These are phyloP conservation scores for Litoditis marina DNA, from an alignment of 2,888 invertebrate species.

Conservation along the genomic window DNA sequence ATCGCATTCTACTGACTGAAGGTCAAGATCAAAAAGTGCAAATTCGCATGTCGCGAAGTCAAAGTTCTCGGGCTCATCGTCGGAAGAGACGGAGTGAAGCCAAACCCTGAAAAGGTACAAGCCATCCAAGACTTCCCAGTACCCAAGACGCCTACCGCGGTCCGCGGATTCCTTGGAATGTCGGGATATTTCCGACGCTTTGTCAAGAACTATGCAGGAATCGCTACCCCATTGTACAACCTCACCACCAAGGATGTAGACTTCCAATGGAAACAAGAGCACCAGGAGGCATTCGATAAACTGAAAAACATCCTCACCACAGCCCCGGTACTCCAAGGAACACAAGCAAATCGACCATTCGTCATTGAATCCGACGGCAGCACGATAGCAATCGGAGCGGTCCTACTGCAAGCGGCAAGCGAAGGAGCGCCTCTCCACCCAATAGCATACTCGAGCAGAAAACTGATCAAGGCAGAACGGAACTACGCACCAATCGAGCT, in stretches of 20 bases:
- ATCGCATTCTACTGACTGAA: slow-evolving; percentile 26
- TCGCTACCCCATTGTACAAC: slow-evolving; percentile 25
- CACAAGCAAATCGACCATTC: slow-evolving; percentile 11
- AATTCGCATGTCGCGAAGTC: slow-evolving; percentile 25
- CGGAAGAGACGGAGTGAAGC: slow-evolving; percentile 27
- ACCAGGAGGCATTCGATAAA: slow-evolving; percentile 20
- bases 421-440: slow-evolving; percentile 14
- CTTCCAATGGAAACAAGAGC: slow-evolving; percentile 17
- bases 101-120: slow-evolving; percentile 25
- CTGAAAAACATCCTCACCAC: slow-evolving; percentile 19
- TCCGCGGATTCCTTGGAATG: slow-evolving; percentile 30
- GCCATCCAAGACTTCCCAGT: slow-evolving; percentile 20
- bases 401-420: slow-evolving; percentile 21
- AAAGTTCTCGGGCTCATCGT: slow-evolving; percentile 37
- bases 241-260: slow-evolving; percentile 21
- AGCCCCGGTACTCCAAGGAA: slow-evolving; percentile 19
- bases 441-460: slow-evolving; percentile 23
- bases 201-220: slow-evolving; percentile 25
- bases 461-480: slow-evolving; percentile 17
- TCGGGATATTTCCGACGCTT: slow-evolving; percentile 32
- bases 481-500: slow-evolving; percentile 22
- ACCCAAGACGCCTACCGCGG: slow-evolving; percentile 18
- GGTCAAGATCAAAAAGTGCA: slow-evolving; percentile 27
- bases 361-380: slow-evolving; percentile 26
- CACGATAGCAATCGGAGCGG: slow-evolving; percentile 22